Base-by-base conservation (phyloP, 2,113 vertebrate species). In the Micromys minutus region DNA sequence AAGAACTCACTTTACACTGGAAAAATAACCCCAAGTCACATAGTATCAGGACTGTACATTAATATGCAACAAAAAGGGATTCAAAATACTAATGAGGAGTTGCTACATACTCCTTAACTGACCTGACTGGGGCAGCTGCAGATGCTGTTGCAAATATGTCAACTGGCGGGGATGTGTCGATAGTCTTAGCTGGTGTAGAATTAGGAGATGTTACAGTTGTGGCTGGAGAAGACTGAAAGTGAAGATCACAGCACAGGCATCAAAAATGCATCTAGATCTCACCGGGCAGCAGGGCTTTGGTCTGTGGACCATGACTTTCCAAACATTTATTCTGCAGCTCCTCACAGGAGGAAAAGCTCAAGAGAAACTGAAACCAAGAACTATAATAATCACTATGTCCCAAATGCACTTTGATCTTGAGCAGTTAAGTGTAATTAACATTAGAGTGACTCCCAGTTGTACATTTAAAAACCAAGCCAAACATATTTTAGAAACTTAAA, bases 181-280 rank as follows among this genome's bases (percentile, higher is more conserved):
- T 98, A 94, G 99, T 99, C 99, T 99, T 99, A 94, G 99, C 99
- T 93, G 99, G 99, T 97, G 99, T 99, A 81, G 99, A 99, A 89
- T 98, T 98, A n/a, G 99, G 99, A 77, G 99, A 98, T 59, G 99
- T 99, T 97, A 99, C 99, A 91, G 98, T 99, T 94, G 98, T 98
- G 83, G 98, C 99, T 96, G 99, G 99, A 89, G 99, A 99, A 93
- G 99, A 99, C 99, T 99, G 98, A 74, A 98, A 96, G 95, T 83
- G 45, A 98, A 98, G 87, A 98, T 71, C 93, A 97, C 89, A 98
- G 93, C 31, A 96, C 0, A 72, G 1, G 80, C 42, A n/a, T 97
- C 90, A 97, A 84, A 94, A 55, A 22, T 0, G 1, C 80, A 57
- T 47, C 55, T 29, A 89, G 4, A 93, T 17, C 29, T 79, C 92